phyloP scores from a whole-genome alignment of 2,888 invertebrate genomes.

The Macropis europaea region DNA sequence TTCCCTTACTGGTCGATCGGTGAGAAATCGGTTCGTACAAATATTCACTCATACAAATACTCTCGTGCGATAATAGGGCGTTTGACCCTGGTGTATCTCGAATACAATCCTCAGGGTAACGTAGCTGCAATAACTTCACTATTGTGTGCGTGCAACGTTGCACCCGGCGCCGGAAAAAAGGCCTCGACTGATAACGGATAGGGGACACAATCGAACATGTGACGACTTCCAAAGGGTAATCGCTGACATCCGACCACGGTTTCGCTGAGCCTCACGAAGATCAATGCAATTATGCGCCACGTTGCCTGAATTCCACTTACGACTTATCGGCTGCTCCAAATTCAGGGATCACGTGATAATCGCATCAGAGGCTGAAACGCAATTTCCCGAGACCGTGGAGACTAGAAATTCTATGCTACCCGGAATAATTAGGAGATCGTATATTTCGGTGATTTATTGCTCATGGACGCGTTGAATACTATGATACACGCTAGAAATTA shows the following conservation, averaged over 20 bases:
- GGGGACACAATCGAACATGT: conserved; percentile 32
- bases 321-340: neutral
- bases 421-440: too few species aligned
- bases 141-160: conserved; percentile 41
- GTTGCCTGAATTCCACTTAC: neutral
- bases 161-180: neutral
- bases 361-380: too few species aligned
- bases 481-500: too few species aligned
- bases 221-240: conserved; percentile 41
- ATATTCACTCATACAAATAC: conserved; percentile 9
- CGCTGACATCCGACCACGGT: conserved; percentile 38
- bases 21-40: neutral
- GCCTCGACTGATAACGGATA: conserved; percentile 33
- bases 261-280: neutral
- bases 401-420: too few species aligned
- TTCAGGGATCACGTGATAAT: neutral
- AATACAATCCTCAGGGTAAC: conserved; percentile 71
- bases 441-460: too few species aligned
- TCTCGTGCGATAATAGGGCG: conserved; percentile 66
- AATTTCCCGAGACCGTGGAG: too few species aligned
- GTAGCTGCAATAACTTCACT: conserved; percentile 58
- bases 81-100: conserved; percentile 72
- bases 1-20: neutral
- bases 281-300: conserved; percentile 29
- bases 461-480: too few species aligned